These are phyloP conservation scores for Orchesella flavescens DNA, from an alignment of 2,888 invertebrate species.

Conservation along the genomic window DNA sequence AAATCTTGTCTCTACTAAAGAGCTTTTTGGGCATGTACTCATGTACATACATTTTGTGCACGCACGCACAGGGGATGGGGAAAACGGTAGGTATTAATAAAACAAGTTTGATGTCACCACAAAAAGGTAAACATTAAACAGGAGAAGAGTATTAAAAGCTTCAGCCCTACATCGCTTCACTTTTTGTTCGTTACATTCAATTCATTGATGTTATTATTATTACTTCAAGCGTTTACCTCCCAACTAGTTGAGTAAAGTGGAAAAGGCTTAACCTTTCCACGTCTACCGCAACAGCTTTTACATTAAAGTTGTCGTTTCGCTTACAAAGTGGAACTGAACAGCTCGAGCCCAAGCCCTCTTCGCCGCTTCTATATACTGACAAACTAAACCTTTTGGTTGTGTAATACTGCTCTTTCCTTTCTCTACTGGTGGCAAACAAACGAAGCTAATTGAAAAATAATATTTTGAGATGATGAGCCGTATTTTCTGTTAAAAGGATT, in stretches of 20 bases:
- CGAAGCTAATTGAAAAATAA: conserved; percentile 72
- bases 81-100: conserved; percentile 4
- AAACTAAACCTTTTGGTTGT: too few species aligned
- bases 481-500: conserved; percentile 32
- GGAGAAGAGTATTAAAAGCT: conserved; percentile 27
- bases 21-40: too few species aligned
- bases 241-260: conserved; percentile 43
- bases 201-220: conserved; percentile 39
- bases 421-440: conserved; percentile 27
- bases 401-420: too few species aligned
- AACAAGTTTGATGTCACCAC: conserved; percentile 36
- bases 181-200: conserved; percentile 43
- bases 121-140: conserved; percentile 53
- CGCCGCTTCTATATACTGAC: too few species aligned
- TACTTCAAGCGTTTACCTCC: conserved; percentile 29
- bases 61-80: neutral
- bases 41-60: conserved; percentile 1
- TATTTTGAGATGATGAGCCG: conserved; percentile 70
- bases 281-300: neutral
- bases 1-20: too few species aligned
- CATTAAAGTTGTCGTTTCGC: conserved; percentile 11
- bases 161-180: conserved; percentile 31
- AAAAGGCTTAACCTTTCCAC: conserved; percentile 56
- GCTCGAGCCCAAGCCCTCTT: too few species aligned
- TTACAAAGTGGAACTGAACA: neutral